Evolutionary conservation across 1,140 invertebrate species (phyloP).

Genomic region (Saccostrea echinata): DNA sequence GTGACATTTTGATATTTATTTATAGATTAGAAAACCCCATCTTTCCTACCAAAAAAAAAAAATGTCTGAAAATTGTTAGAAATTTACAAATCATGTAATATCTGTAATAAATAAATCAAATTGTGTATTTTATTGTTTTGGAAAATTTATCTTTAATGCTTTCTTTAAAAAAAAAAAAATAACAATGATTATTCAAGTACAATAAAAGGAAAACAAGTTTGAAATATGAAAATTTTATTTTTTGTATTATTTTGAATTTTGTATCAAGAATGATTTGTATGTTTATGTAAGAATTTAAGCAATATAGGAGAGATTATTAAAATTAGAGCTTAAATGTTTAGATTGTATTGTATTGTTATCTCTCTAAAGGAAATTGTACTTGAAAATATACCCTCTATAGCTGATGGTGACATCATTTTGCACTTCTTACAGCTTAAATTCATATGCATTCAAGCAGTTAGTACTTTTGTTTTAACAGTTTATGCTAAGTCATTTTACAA

Average conservation of each 20-base stretch:
- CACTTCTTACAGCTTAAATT: no score
- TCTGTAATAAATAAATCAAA: neutral
- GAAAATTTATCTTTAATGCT: neutral
- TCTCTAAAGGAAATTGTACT: neutral
- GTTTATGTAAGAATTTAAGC: neutral
- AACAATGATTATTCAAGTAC: neutral
- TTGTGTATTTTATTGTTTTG: neutral
- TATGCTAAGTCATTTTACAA: no score
- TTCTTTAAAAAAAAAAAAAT: neutral
- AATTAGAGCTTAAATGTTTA: constrained; percentile 25
- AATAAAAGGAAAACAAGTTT: neutral
- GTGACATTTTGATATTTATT: neutral
- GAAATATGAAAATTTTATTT: neutral
- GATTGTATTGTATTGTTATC: neutral
- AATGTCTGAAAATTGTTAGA: neutral
- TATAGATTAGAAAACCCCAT: constrained; percentile 1
- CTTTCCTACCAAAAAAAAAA: neutral
- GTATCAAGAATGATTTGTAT: neutral
- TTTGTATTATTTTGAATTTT: neutral
- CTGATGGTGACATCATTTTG: no score
- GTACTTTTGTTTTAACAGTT: no score
- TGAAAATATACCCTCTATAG: no score
- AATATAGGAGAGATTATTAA: constrained; percentile 19
- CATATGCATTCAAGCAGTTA: no score
- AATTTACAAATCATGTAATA: neutral